Conservation (phyloP, 2,113 vertebrate genomes). For the Rallus limicola region DNA sequence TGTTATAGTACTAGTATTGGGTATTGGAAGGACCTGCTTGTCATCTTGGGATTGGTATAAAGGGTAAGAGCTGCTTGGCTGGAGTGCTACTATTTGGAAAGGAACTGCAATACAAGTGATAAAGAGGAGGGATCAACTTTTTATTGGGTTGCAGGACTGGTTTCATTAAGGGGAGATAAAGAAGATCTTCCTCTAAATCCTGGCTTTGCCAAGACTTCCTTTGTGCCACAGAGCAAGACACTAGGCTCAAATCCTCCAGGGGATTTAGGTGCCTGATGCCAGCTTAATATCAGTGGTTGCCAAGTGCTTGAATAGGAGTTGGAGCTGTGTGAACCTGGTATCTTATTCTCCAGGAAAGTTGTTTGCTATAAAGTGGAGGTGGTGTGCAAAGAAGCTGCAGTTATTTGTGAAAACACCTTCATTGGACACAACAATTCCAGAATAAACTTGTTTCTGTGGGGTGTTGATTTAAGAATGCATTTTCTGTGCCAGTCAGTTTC, state of each 20-base stretch:
- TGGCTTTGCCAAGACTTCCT: slow-evolving; percentile 6
- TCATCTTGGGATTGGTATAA: not conserved
- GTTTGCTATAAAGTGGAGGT: not conserved
- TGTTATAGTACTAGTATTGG: not conserved
- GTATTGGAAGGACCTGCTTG: not conserved
- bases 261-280: not conserved
- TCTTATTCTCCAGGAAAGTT: not conserved
- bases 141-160: not conserved
- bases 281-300: not conserved
- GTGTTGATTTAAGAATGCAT: not conserved
- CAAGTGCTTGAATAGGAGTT: not conserved
- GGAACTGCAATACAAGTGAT: not conserved
- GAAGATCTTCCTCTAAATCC: slow-evolving; percentile 6
- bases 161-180: slow-evolving; percentile 52
- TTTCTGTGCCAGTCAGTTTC: not conserved
- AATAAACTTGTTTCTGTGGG: not conserved
- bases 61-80: not conserved
- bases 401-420: not conserved
- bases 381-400: not conserved
- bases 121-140: not conserved
- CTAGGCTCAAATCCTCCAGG: not conserved
- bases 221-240: not conserved
- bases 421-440: not conserved
- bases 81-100: not conserved
- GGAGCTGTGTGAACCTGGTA: not conserved